Evolutionary conservation across 1,140 invertebrate genomes (phyloP).

Genomic region (Drosophila jambulina): DNA sequence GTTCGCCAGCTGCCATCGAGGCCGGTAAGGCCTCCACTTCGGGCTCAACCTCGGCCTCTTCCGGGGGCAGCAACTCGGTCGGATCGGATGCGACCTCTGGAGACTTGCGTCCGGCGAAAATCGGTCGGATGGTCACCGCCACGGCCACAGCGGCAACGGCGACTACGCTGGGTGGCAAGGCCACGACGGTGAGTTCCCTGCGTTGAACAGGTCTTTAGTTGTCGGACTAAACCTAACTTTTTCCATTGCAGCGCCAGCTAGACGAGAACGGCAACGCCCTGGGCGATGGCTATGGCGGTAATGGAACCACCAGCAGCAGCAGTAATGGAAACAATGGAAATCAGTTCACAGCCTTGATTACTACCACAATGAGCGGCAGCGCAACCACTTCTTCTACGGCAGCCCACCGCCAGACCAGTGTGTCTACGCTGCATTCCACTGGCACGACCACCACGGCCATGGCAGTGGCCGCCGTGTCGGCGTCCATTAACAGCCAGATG

Average conservation of each 20-base stretch:
- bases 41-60: not conserved
- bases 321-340: constrained; percentile 22
- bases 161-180: constrained; percentile 45
- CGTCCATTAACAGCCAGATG: constrained; percentile 55
- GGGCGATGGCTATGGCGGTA: constrained; percentile 52
- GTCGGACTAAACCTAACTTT: not conserved
- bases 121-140: constrained; percentile 53
- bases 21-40: constrained; percentile 29
- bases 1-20: constrained; percentile 17
- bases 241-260: constrained; percentile 80
- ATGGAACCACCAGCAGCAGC: constrained; percentile 12
- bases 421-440: constrained; percentile 54
- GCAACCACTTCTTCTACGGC: constrained; percentile 33
- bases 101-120: constrained; percentile 54
- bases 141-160: constrained; percentile 30
- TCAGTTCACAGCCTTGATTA: constrained; percentile 58
- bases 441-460: constrained; percentile 60
- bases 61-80: constrained; percentile 4
- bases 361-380: constrained; percentile 36
- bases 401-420: constrained; percentile 53
- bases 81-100: constrained; percentile 13
- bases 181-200: constrained; percentile 50
- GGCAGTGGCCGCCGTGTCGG: constrained; percentile 58
- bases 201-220: not conserved
- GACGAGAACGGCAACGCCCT: constrained; percentile 86